phyloP scores from a whole-genome alignment of 1,140 invertebrate genomes.

The Apocrypta bakeri region DNA sequence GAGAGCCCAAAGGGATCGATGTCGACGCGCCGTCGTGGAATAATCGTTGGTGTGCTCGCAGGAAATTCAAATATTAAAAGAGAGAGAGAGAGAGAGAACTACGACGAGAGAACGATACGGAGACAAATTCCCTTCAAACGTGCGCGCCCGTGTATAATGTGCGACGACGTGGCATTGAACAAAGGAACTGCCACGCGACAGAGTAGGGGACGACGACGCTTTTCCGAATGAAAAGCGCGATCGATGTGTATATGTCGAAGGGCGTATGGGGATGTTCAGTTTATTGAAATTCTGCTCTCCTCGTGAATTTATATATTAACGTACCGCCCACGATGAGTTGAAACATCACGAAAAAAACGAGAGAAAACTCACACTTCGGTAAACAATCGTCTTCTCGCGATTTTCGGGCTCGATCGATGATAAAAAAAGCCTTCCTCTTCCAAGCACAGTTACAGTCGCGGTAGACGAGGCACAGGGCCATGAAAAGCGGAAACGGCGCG shows the following conservation, averaged over 20 bases:
- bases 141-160: background rate
- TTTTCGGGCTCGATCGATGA: too few relatives aligned
- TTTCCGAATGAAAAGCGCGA: constrained; percentile 36
- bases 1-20: background rate
- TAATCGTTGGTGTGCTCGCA: background rate
- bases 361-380: too few relatives aligned
- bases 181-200: constrained; percentile 21
- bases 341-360: too few relatives aligned
- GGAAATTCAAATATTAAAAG: constrained; percentile 35
- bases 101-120: background rate
- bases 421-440: too few relatives aligned
- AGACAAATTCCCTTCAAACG: background rate
- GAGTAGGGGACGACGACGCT: background rate
- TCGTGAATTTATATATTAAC: too few relatives aligned
- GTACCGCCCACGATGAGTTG: too few relatives aligned
- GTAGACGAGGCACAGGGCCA: background rate
- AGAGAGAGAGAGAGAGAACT: background rate
- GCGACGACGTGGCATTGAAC: constrained; percentile 13
- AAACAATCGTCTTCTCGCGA: too few relatives aligned
- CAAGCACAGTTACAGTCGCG: background rate
- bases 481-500: background rate
- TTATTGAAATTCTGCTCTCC: background rate
- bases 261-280: too few relatives aligned
- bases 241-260: background rate
- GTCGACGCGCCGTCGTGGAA: background rate